These are phyloP conservation scores for Ctenomys sociabilis DNA, from an alignment of 2,113 vertebrate genomes.

Conservation along the genomic window DNA sequence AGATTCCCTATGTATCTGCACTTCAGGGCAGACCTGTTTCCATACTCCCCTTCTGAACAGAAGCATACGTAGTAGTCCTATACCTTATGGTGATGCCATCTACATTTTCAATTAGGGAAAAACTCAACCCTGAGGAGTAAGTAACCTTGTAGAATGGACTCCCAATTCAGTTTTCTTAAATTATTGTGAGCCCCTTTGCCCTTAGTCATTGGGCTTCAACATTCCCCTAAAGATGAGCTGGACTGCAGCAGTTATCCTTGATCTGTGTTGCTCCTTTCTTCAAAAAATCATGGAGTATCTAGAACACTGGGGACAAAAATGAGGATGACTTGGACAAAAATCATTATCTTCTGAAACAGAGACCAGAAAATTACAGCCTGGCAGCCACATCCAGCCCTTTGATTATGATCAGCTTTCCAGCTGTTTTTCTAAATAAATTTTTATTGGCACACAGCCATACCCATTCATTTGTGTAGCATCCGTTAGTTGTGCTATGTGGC, in stretches of 20 bases:
- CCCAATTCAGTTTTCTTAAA: not conserved
- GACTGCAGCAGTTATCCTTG: not conserved
- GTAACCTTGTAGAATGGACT: not conserved
- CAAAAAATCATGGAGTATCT: not conserved
- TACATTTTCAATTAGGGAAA: constrained; percentile 17
- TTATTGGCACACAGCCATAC: not conserved
- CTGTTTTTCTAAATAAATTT: constrained; percentile 23
- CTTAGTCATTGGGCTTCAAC: not conserved
- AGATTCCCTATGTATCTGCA: too few species aligned
- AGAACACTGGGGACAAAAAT: not conserved
- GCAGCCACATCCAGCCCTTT: not conserved
- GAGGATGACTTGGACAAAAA: not conserved
- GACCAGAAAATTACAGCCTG: not conserved
- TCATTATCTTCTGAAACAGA: not conserved
- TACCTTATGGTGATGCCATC: not conserved
- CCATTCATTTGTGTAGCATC: not conserved
- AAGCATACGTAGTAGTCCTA: not conserved
- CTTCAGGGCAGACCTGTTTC: not conserved
- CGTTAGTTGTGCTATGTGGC: not conserved
- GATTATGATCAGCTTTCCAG: not conserved
- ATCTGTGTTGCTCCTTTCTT: not conserved
- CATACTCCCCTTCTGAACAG: not conserved
- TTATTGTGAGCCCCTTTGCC: not conserved
- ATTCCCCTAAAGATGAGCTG: not conserved
- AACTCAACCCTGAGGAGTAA: not conserved